phyloP scores from a whole-genome alignment of 2,888 invertebrate genomes.

The Agonopterix heracliana region DNA sequence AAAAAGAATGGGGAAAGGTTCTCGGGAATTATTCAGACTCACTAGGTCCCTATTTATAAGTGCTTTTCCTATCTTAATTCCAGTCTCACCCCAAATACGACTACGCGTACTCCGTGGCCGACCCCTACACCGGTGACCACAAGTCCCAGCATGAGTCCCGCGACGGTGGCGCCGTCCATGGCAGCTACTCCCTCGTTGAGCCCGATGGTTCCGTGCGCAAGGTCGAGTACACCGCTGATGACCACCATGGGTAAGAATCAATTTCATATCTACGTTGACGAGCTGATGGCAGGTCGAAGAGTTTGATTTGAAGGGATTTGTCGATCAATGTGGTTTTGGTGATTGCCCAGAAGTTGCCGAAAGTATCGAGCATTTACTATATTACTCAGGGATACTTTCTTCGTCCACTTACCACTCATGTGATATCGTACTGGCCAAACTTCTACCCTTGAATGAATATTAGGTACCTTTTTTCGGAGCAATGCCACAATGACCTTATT shows the following conservation, averaged over 20 bases:
- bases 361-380: too few relatives aligned
- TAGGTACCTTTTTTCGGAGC: too few relatives aligned
- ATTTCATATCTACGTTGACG: background rate
- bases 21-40: too few relatives aligned
- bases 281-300: background rate
- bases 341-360: too few relatives aligned
- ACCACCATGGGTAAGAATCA: conserved; percentile 72
- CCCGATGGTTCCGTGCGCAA: conserved; percentile 79
- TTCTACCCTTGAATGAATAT: too few relatives aligned
- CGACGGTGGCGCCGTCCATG: conserved; percentile 79
- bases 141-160: conserved; percentile 78
- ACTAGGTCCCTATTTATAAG: background rate
- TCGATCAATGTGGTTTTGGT: too few relatives aligned
- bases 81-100: conserved; percentile 79
- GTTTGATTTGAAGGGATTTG: background rate
- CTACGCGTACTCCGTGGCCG: conserved; percentile 77
- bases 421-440: too few relatives aligned
- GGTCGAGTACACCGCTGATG: conserved; percentile 79
- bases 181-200: conserved; percentile 79
- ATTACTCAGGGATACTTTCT: too few relatives aligned
- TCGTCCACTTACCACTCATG: too few relatives aligned
- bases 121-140: conserved; percentile 79
- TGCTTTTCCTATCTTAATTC: conserved; percentile 6
- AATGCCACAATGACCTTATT: too few relatives aligned
- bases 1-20: too few relatives aligned